A percentile compares a stretch with the other conserved stretches of the same genome.
These are phyloP conservation scores for Amblyopsis hoosieri DNA, from an alignment of 2,797 vertebrate genomes.

Conservation along the genomic window DNA sequence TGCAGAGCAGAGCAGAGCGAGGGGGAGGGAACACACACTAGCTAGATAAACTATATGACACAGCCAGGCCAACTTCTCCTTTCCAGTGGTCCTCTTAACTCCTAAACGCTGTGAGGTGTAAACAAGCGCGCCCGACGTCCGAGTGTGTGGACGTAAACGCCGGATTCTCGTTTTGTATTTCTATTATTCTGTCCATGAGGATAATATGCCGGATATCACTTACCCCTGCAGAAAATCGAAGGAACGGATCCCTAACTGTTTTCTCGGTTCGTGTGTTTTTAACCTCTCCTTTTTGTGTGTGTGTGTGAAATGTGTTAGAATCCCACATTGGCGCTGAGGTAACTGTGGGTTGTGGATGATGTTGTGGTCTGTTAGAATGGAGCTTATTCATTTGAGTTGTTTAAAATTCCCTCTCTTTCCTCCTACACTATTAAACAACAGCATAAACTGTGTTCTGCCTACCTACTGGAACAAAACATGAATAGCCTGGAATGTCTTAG, in stretches of 20 bases:
- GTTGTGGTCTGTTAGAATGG: too few species aligned
- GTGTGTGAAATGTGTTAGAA: conserved; percentile 14
- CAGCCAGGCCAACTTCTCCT: conserved; percentile 41
- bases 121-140: neutral
- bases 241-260: conserved; percentile 26
- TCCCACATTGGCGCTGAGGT: too few species aligned
- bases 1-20: conserved; percentile 36
- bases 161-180: conserved; percentile 20
- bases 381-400: neutral
- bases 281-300: conserved; percentile 23
- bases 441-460: conserved; percentile 57
- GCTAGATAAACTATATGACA: conserved; percentile 42
- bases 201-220: conserved; percentile 66
- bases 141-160: conserved; percentile 30
- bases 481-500: conserved; percentile 45
- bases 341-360: too few species aligned
- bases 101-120: conserved; percentile 20
- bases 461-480: conserved; percentile 33
- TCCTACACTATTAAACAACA: neutral
- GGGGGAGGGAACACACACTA: conserved; percentile 50
- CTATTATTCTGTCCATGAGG: conserved; percentile 21
- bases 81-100: conserved; percentile 34
- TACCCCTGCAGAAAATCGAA: conserved; percentile 35
- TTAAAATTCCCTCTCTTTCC: conserved; percentile 1
- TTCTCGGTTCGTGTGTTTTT: conserved; percentile 53